Evolutionary conservation across 2,113 vertebrate genomes (phyloP).

Genomic region (Callaeas wilsoni): DNA sequence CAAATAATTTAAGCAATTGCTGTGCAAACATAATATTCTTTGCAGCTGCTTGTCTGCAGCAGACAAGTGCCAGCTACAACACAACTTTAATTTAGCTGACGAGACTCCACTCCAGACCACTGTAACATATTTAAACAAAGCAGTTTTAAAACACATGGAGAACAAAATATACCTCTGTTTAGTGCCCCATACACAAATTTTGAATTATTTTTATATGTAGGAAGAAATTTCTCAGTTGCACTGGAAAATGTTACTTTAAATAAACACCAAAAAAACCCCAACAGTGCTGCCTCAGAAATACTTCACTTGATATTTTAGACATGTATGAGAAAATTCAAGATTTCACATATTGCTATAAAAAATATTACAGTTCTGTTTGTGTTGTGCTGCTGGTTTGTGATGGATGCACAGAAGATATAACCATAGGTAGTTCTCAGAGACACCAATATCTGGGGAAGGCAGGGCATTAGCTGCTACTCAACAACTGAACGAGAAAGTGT

Average conservation of each 20-base stretch:
- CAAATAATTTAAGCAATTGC: neutral
- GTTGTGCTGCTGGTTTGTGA: neutral
- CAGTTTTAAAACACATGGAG: neutral
- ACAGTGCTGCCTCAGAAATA: neutral
- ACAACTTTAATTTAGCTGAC: neutral
- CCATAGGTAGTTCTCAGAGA: neutral
- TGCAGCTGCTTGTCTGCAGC: neutral
- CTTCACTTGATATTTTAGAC: neutral
- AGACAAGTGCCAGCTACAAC: neutral
- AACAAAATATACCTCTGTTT: conserved; percentile 7
- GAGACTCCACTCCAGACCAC: neutral
- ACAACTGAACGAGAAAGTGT: neutral
- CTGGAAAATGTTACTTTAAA: conserved; percentile 13
- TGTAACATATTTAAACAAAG: neutral
- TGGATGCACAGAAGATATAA: neutral
- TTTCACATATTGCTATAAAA: neutral
- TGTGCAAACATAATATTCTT: neutral
- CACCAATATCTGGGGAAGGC: no score
- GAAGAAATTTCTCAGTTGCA: neutral
- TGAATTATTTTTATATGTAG: neutral
- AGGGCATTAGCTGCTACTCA: neutral
- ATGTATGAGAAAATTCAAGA: neutral
- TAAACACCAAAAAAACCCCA: neutral
- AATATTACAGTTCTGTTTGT: neutral
- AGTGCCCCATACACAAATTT: neutral